Evolutionary conservation across 1,140 invertebrate species (phyloP), one percentile per base, ranked within the genome.

Genomic region (Cardiocondyla obscurior): DNA sequence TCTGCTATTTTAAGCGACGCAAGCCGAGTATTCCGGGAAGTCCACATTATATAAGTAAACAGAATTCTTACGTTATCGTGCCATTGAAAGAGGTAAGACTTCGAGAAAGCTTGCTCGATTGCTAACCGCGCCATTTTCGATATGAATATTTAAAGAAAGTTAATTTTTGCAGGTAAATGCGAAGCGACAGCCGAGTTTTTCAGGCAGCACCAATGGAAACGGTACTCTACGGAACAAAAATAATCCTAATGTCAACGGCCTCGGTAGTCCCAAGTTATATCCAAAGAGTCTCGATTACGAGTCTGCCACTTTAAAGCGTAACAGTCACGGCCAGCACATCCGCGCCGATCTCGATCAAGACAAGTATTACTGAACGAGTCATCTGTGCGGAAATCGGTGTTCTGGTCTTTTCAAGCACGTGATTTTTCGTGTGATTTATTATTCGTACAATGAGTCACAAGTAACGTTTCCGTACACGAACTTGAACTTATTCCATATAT

Each of bases 51-150:
- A 97, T 97, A 67, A 96, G 96, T 19, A 97, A 97, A 89, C 97
- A 97, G 88, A 97, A 97, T 92, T 96, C 97, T 79, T 97, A 98
- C 90, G 97, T 97, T 53, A 96, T 96, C n/a, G 95, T 98, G 39
- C 97, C 96, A 0, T 93, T 97, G 65, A 97, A 96, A 90, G 96
- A 97, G 92, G 95, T 96, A 83, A 95, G 49, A 2, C 19, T n/a
- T 49, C 16, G 25, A 19, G 42, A 3, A 7, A 25, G 7, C 19
- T 12, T 16, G 6, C 6, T 33, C 3, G 5, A 3, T 7, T 30
- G n/a, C 3, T 42, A 22, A 1, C 22, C 12, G 2, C n/a, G 0
- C 19, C 1, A n/a, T 79, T 3, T 28, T 60, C 30, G 16, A 25
- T 19, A 8, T 10, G 2, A 12, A 58, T 51, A 55, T 12, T 77